Evolutionary conservation across 2,888 invertebrate species (phyloP).

Genomic region (Idaea biselata): DNA sequence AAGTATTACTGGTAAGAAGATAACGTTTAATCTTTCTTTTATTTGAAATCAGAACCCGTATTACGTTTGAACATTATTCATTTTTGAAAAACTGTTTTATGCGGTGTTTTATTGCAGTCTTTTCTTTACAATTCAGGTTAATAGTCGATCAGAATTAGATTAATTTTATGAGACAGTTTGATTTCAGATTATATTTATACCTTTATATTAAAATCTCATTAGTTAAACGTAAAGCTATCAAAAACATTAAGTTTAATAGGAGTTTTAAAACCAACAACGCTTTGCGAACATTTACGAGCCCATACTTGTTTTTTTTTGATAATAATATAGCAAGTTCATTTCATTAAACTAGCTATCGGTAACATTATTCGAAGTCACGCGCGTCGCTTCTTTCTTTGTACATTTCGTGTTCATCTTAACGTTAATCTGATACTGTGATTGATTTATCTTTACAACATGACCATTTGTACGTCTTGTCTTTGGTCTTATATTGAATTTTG

Average conservation of each 20-base stretch:
- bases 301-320: constrained; percentile 4
- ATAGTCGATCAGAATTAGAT: not conserved
- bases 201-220: not conserved
- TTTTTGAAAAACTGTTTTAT: too few relatives aligned
- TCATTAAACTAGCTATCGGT: constrained; percentile 12
- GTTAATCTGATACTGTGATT: constrained; percentile 72
- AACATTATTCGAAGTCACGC: constrained; percentile 68
- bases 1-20: constrained; percentile 80
- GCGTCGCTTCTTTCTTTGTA: constrained; percentile 51
- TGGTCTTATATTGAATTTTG: constrained; percentile 15
- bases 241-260: not conserved
- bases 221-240: not conserved
- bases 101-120: not conserved
- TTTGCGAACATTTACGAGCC: not conserved
- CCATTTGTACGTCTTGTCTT: constrained; percentile 24
- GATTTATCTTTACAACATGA: constrained; percentile 31
- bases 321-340: not conserved
- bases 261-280: not conserved
- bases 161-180: not conserved
- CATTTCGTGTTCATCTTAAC: constrained; percentile 55
- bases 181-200: not conserved
- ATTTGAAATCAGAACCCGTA: not conserved
- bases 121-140: not conserved
- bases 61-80: too few relatives aligned
- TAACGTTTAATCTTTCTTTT: constrained; percentile 7